Percentiles rank a stretch among this genome's conserved stretches.
phyloP scores from a whole-genome alignment of 2,888 invertebrate genomes.

The Argyresthia albistria region DNA sequence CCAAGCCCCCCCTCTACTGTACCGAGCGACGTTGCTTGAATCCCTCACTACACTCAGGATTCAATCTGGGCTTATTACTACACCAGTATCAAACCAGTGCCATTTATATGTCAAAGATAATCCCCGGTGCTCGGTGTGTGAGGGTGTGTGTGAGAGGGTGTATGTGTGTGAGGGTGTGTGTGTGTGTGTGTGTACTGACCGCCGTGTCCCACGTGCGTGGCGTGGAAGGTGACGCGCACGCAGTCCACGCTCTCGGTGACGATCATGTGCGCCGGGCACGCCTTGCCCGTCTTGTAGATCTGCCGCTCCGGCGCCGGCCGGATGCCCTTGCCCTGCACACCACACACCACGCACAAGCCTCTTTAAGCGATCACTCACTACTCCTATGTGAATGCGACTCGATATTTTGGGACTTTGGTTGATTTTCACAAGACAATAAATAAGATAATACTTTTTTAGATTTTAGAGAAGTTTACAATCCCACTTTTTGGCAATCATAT shows the following conservation, averaged over 20 bases:
- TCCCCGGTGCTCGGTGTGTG: neutral
- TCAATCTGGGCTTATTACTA: too few relatives aligned
- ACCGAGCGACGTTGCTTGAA: too few relatives aligned
- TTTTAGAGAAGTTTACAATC: too few relatives aligned
- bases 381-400: neutral
- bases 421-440: too few relatives aligned
- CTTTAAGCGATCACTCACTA: neutral
- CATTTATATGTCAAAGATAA: neutral
- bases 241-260: slow-evolving; percentile 54
- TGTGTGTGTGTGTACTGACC: slow-evolving; percentile 33
- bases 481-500: too few relatives aligned
- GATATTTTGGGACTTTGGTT: too few relatives aligned
- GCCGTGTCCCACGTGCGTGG: slow-evolving; percentile 59
- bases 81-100: neutral
- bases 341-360: neutral
- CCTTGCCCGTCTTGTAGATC: slow-evolving; percentile 62
- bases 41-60: too few relatives aligned
- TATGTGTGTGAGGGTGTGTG: too few relatives aligned
- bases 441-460: too few relatives aligned
- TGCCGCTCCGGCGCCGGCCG: slow-evolving; percentile 58
- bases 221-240: slow-evolving; percentile 56
- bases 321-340: slow-evolving; percentile 51
- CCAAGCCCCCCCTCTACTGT: too few relatives aligned
- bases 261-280: slow-evolving; percentile 62
- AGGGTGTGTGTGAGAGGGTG: too few relatives aligned